phyloP scores from a whole-genome alignment of 2,888 invertebrate species.

The Artemia sinica region DNA sequence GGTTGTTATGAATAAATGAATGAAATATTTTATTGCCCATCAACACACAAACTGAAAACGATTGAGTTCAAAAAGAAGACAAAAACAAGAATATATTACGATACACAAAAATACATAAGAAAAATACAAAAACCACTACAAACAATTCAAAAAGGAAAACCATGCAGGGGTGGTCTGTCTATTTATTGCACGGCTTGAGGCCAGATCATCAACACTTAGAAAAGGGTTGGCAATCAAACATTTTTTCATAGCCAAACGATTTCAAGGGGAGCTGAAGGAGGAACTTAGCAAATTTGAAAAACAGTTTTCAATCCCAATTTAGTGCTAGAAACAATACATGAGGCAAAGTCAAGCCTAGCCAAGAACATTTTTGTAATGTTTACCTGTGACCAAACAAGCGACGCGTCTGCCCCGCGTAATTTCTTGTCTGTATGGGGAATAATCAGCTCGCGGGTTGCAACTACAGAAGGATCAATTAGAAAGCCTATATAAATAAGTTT shows the following conservation, averaged over 20 bases:
- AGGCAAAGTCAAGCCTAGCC: background rate
- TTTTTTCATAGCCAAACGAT: background rate
- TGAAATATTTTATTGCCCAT: background rate
- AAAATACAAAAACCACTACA: background rate
- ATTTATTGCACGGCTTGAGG: background rate
- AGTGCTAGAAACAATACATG: background rate
- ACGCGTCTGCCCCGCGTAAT: background rate
- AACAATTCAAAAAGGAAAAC: background rate
- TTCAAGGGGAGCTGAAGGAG: background rate
- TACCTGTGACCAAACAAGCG: background rate
- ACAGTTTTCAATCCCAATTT: background rate
- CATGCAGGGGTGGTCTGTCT: background rate
- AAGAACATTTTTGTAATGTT: background rate
- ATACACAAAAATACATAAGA: background rate
- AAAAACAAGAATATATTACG: background rate
- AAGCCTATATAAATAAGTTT: background rate
- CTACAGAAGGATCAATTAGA: background rate
- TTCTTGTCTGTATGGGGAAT: background rate
- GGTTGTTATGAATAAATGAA: background rate
- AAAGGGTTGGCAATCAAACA: background rate
- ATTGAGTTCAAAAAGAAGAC: background rate
- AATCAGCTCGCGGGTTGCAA: background rate
- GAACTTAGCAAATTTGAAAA: background rate
- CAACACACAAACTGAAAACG: background rate
- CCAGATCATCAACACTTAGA: background rate